A percentile compares a stretch with the other conserved stretches of the same genome.
These are phyloP conservation scores for Chaunax sp. DNA, from an alignment of 2,797 vertebrate species.

Conservation along the genomic window DNA sequence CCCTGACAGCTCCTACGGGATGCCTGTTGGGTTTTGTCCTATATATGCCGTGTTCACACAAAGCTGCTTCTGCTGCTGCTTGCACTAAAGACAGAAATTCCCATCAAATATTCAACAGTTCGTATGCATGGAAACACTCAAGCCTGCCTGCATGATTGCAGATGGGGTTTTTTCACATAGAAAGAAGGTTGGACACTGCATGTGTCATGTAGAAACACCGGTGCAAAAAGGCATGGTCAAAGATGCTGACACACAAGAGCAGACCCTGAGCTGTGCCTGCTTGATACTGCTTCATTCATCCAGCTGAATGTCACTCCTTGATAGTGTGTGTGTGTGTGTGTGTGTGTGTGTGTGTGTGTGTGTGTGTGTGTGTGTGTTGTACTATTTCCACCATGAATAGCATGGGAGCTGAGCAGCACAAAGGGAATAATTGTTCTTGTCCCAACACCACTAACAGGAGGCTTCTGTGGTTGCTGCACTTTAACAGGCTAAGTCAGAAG, in stretches of 20 bases:
- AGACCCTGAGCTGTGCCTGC: slow-evolving; percentile 31
- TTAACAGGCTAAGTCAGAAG: slow-evolving; percentile 40
- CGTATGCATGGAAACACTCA: slow-evolving; percentile 59
- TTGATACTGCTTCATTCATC: slow-evolving; percentile 56
- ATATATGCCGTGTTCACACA: slow-evolving; percentile 67
- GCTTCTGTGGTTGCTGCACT: slow-evolving; percentile 49
- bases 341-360: slow-evolving; percentile 34
- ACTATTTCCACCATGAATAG: slow-evolving; percentile 63
- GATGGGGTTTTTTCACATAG: slow-evolving; percentile 41
- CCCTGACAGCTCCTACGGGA: slow-evolving; percentile 57
- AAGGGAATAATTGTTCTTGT: slow-evolving; percentile 77
- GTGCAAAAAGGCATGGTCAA: slow-evolving; percentile 28
- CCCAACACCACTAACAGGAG: slow-evolving; percentile 64
- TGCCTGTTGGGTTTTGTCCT: slow-evolving; percentile 72
- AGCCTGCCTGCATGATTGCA: slow-evolving; percentile 48
- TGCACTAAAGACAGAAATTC: slow-evolving; percentile 67
- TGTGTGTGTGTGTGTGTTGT: slow-evolving; percentile 24
- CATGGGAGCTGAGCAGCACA: slow-evolving; percentile 69
- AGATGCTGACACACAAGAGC: slow-evolving; percentile 16
- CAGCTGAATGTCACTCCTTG: slow-evolving; percentile 65
- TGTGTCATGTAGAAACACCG: slow-evolving; percentile 43
- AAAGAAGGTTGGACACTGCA: slow-evolving; percentile 61
- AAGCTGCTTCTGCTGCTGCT: slow-evolving; percentile 60
- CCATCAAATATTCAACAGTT: slow-evolving; percentile 82
- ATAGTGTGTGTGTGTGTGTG: slow-evolving; percentile 34